Evolutionary conservation across 2,888 invertebrate species (phyloP).

Genomic region (Uloborus plumipes): DNA sequence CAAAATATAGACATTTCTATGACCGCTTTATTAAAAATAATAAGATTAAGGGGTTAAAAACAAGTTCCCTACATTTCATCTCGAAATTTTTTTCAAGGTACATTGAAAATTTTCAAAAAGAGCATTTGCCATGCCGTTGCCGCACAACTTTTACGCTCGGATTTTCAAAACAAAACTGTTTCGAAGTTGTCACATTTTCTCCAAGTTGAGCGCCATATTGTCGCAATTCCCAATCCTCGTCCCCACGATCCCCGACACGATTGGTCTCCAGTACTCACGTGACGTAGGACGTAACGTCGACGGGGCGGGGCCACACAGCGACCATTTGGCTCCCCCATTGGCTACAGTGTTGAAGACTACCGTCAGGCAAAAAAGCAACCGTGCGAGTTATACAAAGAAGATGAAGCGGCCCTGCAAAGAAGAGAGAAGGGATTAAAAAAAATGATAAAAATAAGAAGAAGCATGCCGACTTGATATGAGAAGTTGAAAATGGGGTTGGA

Average conservation of each 20-base stretch:
- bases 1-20: too few species aligned
- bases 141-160: too few species aligned
- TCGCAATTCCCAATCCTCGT: constrained; percentile 16
- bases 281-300: constrained; percentile 27
- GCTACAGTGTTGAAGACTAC: constrained; percentile 38
- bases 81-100: too few species aligned
- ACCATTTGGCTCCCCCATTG: constrained; percentile 47
- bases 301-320: constrained; percentile 28
- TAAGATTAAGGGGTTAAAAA: too few species aligned
- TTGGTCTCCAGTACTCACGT: constrained; percentile 38
- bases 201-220: constrained; percentile 36
- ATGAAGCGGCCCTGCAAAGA: constrained; percentile 1
- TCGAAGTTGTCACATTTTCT: too few species aligned
- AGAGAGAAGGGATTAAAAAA: neutral
- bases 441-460: too few species aligned
- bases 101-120: neutral
- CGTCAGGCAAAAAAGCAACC: constrained; percentile 31
- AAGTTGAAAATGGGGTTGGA: constrained; percentile 39
- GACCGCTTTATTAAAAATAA: too few species aligned
- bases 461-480: constrained; percentile 38
- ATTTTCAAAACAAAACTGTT: too few species aligned
- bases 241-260: constrained; percentile 11
- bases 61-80: too few species aligned
- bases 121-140: too few species aligned
- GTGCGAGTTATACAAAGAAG: constrained; percentile 21